Evolutionary conservation across 2,888 invertebrate species (phyloP).

Genomic region (Synanthedon tipuliformis): DNA sequence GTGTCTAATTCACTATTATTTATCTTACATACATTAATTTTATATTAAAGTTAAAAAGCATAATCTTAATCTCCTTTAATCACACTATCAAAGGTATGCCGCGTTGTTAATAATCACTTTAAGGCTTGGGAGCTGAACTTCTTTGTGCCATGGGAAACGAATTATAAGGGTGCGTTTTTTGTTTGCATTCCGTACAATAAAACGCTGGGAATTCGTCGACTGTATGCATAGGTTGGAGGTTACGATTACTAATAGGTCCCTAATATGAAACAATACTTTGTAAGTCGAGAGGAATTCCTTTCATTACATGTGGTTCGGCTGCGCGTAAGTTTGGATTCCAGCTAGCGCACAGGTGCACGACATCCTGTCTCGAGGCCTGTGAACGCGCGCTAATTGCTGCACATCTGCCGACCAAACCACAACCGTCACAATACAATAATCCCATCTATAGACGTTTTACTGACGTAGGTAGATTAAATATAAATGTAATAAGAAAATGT

Average conservation of each 20-base stretch:
- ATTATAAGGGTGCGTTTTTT: constrained; percentile 20
- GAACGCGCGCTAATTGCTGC: constrained; percentile 42
- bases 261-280: neutral
- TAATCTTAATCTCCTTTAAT: neutral
- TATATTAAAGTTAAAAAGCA: neutral
- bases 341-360: constrained; percentile 49
- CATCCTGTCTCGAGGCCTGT: constrained; percentile 49
- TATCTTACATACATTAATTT: no score
- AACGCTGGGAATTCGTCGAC: constrained; percentile 10
- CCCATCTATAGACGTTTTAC: neutral
- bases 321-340: constrained; percentile 32
- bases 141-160: constrained; percentile 13
- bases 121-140: constrained; percentile 10
- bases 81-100: neutral
- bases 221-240: constrained; percentile 4
- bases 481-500: no score
- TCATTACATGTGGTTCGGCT: constrained; percentile 31
- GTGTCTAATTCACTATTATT: no score
- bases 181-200: constrained; percentile 16
- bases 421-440: neutral
- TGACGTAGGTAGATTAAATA: neutral
- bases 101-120: constrained; percentile 5
- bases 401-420: constrained; percentile 40
- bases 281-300: neutral
- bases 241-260: neutral